Evolutionary conservation across 2,888 invertebrate species (phyloP), one percentile per base, ranked within the genome.

Genomic region (Drosophila meridionalis): DNA sequence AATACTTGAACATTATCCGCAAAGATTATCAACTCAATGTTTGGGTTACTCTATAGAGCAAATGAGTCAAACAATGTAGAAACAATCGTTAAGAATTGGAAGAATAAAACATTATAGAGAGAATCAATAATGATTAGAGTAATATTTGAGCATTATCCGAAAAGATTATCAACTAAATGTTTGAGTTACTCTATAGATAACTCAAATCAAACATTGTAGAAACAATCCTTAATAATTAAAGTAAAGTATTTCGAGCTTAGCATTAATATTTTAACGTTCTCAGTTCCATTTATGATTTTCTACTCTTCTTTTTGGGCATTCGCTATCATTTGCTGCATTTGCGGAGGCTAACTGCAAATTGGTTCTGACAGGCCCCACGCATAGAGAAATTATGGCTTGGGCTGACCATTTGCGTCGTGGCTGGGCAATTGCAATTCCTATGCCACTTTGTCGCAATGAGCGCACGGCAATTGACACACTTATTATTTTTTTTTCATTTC

Each of bases 401-500:
- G 28, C 7, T 53, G 38, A 63, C 66, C 63, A 73, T 76, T 52
- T 56, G 50, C 48, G 73, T 30, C 48, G 20, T 26, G 56, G 60
- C 61, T 48, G 63, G 26, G 50, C 70, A 71, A 71, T 66, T 74
- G 72, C 61, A 62, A 70, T 68, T 71, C 40, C 47, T 71, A 61
- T 60, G 57, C 45, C 63, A 70, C 48, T 75, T 75, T 73, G 79
- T 60, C 69, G 42, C 71, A 79, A 60, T 65, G 62, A 63, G 69
- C 73, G 43, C 76, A 60, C 38, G 55, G 62, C 87, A 82, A 88
- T 84, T 88, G 88, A 84, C 88, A 68, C 86, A 84, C 73, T 73
- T 78, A 20, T 20, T 20, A 20, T 20, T 34, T 68, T 64, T 5
- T 50, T 26, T 28, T 47, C 3, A 2, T 67, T 66, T 73, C 68